phyloP scores from a whole-genome alignment of 2,797 vertebrate genomes.

The Aselliscus stoliczkanus region DNA sequence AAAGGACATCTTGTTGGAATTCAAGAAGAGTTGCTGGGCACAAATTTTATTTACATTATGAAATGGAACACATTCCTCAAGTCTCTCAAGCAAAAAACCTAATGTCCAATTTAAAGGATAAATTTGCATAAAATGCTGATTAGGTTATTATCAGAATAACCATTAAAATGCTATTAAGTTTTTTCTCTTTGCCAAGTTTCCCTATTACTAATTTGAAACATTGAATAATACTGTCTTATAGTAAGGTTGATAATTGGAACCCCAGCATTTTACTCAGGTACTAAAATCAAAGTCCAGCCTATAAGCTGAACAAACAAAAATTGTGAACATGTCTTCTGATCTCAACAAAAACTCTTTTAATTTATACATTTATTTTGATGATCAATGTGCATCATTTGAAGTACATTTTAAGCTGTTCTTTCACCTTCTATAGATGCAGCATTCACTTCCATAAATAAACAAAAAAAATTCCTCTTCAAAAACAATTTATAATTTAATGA shows the following conservation, averaged over 20 bases:
- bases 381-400: neutral
- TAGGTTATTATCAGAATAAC: constrained; percentile 62
- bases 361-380: constrained; percentile 10
- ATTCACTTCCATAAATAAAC: neutral
- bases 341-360: neutral
- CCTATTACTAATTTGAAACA: constrained; percentile 37
- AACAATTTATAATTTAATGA: neutral
- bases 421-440: neutral
- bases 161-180: constrained; percentile 64
- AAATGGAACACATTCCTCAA: constrained; percentile 3
- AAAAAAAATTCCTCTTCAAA: neutral
- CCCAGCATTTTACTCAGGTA: neutral
- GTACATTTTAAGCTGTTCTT: neutral
- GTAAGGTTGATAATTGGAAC: neutral
- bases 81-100: constrained; percentile 38
- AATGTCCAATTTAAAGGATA: constrained; percentile 53
- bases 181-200: constrained; percentile 40
- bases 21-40: neutral
- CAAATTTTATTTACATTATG: constrained; percentile 50
- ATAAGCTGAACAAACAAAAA: constrained; percentile 9
- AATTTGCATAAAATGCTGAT: constrained; percentile 65
- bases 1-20: neutral
- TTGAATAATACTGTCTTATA: neutral
- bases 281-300: neutral
- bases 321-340: neutral